A percentile compares a stretch with the other conserved stretches of the same genome.
phyloP scores from a whole-genome alignment of 2,797 vertebrate species.

The Coilia nasus region DNA sequence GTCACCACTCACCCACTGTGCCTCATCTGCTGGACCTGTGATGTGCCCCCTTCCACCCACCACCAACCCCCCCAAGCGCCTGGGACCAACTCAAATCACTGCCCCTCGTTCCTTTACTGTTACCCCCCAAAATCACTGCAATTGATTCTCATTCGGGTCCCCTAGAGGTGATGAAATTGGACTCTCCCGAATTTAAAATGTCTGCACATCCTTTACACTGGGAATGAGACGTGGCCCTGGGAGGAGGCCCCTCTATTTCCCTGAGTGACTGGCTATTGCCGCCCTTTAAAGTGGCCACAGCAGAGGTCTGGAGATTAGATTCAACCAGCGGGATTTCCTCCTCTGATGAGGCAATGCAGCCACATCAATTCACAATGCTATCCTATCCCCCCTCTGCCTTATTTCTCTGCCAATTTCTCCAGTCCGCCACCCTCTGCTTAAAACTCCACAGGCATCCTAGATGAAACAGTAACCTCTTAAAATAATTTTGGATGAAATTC shows the following conservation, averaged over 20 bases:
- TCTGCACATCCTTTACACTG: conserved; percentile 12
- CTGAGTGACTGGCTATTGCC: conserved; percentile 2
- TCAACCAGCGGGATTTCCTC: conserved; percentile 7
- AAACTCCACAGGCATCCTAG: background rate
- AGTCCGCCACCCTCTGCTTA: background rate
- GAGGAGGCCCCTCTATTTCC: background rate
- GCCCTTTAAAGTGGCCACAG: background rate
- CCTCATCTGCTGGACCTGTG: background rate
- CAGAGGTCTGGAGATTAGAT: background rate
- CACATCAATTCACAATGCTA: background rate
- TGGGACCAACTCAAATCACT: conserved; percentile 14
- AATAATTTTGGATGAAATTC: background rate
- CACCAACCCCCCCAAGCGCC: background rate
- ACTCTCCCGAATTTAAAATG: background rate
- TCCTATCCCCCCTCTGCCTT: background rate
- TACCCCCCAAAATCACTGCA: background rate
- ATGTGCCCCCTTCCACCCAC: no score
- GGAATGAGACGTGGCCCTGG: background rate
- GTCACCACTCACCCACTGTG: background rate
- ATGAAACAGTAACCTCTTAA: background rate
- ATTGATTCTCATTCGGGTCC: background rate
- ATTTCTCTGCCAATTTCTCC: background rate
- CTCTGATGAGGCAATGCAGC: conserved; percentile 10
- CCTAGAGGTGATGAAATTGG: conserved; percentile 19
- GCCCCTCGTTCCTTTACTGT: background rate